Evolutionary conservation across 1,140 invertebrate genomes (phyloP).

Genomic region (Telenomus remus): DNA sequence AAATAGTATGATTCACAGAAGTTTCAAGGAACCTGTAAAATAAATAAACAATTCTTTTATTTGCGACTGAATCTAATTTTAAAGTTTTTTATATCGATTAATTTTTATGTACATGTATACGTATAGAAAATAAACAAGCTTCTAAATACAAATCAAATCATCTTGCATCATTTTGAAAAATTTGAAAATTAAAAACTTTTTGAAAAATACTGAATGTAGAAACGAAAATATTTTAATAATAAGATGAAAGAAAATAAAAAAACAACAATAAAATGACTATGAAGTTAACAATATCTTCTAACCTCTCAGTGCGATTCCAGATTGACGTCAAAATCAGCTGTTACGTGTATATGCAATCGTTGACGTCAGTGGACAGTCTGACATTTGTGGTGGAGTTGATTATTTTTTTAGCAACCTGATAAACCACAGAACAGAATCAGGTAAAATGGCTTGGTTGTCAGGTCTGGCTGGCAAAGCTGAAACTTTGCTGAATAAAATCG

Average conservation of each 20-base stretch:
- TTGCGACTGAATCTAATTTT: too few relatives aligned
- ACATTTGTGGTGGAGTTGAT: conserved; percentile 14
- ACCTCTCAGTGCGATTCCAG: background rate
- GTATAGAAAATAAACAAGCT: too few relatives aligned
- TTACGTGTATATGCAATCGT: conserved; percentile 12
- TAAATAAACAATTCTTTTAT: background rate
- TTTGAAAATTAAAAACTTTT: too few relatives aligned
- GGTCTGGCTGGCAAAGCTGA: conserved; percentile 90
- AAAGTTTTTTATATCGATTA: too few relatives aligned
- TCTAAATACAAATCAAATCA: too few relatives aligned
- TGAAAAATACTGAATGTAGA: too few relatives aligned
- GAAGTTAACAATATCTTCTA: background rate
- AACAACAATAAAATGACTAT: background rate
- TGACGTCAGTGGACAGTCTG: conserved; percentile 20
- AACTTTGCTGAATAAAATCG: conserved; percentile 88
- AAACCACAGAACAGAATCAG: background rate
- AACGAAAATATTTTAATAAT: background rate
- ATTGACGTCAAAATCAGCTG: conserved; percentile 44
- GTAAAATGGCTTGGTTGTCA: conserved; percentile 88
- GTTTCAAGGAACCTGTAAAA: background rate
- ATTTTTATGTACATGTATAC: too few relatives aligned
- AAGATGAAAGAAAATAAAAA: background rate
- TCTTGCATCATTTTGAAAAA: too few relatives aligned
- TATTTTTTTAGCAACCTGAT: background rate
- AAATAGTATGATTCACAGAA: background rate